Evolutionary conservation across 2,113 vertebrate species (phyloP), one percentile per base, ranked within the genome.

Genomic region (Oncorhynchus kisutch): DNA sequence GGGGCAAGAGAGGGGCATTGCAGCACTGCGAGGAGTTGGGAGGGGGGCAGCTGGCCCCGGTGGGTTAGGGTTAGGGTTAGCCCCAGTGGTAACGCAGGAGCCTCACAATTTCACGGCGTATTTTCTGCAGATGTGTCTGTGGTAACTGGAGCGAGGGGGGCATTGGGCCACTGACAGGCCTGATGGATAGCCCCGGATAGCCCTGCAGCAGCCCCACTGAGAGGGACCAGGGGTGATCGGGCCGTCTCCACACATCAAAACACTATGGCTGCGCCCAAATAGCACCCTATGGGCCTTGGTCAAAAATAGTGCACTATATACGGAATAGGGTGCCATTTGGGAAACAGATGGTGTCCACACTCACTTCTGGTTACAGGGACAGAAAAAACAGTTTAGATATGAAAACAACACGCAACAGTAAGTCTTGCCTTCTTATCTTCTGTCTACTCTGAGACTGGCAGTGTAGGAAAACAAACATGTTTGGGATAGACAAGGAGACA

Each of bases 81-180:
- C 83, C 80, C 39, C 39, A 1, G 51, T 54, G 57, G 79, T 93
- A 88, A 90, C 60, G 66, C 90, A 93, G 94, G 94, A 96, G 94
- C 92, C 95, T 90, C 92, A 91, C 93, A 95, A 97, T 98, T 97
- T 98, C 96, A 97, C 94, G 96, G 93, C 92, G 84, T 92, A 89
- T 97, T 97, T 96, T 97, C 91, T 91, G 91, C 94, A 95, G 95
- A 93, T 95, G 95, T 91, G 93, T 95, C 93, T 90, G 89, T 87
- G 94, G 94, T 92, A 87, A 86, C 76, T 91, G 85, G 90, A 86
- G 89, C 88, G 68, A 83, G 73, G 76, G 87, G 73, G 79, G 76
- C 80, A 87, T 83, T 81, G 29, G 73, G 80, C 77, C 85, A 71
- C 73, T 91, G 92, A 92, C 91, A 90, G 85, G 71, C 81, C 76